Conservation (phyloP, 1,140 invertebrate genomes). For the Thaumatotibia leucotreta region DNA sequence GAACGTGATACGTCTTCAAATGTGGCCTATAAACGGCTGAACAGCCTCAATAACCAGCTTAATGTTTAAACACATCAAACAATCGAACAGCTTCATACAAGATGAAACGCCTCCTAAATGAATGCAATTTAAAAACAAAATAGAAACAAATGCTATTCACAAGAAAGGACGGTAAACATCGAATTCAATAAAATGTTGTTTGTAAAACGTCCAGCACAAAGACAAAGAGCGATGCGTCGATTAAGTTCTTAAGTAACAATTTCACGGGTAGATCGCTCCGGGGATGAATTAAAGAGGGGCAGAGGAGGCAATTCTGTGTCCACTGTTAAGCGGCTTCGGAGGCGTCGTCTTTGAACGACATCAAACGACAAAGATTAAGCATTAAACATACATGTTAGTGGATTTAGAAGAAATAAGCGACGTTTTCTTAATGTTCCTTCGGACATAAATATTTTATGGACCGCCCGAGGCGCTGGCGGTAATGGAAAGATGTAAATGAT, state of each 20-base stretch:
- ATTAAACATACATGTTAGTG: conserved; percentile 64
- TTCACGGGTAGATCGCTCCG: conserved; percentile 42
- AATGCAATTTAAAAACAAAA: conserved; percentile 11
- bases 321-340: conserved; percentile 39
- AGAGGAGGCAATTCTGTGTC: conserved; percentile 36
- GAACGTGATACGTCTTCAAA: conserved; percentile 8
- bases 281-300: conserved; percentile 50
- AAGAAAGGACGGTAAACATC: conserved; percentile 11
- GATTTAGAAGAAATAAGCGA: conserved; percentile 36
- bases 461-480: conserved; percentile 21
- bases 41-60: neutral
- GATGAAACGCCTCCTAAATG: neutral
- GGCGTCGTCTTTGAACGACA: conserved; percentile 46
- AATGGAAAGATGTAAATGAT: conserved; percentile 61
- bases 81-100: neutral
- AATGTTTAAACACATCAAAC: neutral
- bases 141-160: conserved; percentile 7
- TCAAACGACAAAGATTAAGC: conserved; percentile 56
- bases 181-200: conserved; percentile 18
- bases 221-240: conserved; percentile 32
- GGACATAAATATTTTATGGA: conserved; percentile 63
- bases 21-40: neutral
- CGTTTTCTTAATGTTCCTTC: conserved; percentile 65
- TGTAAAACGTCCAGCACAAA: conserved; percentile 26
- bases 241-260: conserved; percentile 45